A percentile compares a stretch with the other conserved stretches of the same genome.
Conservation (phyloP, 92 coral and sea anemone species). For the Phenganax subtilis region DNA sequence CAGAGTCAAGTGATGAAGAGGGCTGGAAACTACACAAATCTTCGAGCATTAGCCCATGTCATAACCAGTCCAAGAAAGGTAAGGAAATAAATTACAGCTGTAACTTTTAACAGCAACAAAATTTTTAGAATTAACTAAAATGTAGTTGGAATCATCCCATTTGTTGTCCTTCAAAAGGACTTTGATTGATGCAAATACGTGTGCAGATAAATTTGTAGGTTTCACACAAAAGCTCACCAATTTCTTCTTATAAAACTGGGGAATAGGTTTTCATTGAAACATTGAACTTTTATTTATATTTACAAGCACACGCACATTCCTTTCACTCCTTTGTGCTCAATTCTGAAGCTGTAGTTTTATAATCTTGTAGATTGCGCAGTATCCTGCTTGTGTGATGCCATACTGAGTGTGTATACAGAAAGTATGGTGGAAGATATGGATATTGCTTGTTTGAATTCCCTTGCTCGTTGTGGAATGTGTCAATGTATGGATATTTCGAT, state of each 20-base stretch:
- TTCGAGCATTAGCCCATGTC: neutral
- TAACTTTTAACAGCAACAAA: no score
- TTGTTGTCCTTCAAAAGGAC: no score
- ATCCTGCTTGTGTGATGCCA: conserved; percentile 14
- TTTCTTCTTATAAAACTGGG: no score
- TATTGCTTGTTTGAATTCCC: conserved; percentile 24
- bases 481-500: conserved; percentile 20
- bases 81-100: neutral
- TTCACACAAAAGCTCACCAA: no score
- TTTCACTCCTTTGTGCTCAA: neutral
- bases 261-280: no score
- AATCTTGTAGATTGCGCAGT: conserved; percentile 25
- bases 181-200: no score
- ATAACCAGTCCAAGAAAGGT: neutral
- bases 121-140: no score
- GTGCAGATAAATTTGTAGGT: no score
- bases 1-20: conserved; percentile 16
- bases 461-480: conserved; percentile 33
- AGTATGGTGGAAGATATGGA: conserved; percentile 33
- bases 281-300: no score
- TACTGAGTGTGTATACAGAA: conserved; percentile 8
- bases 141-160: no score
- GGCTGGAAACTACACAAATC: conserved; percentile 6
- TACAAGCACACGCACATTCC: neutral
- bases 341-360: neutral